phyloP scores from a whole-genome alignment of 2,888 invertebrate species.

The Anoplius nigerrimus region DNA sequence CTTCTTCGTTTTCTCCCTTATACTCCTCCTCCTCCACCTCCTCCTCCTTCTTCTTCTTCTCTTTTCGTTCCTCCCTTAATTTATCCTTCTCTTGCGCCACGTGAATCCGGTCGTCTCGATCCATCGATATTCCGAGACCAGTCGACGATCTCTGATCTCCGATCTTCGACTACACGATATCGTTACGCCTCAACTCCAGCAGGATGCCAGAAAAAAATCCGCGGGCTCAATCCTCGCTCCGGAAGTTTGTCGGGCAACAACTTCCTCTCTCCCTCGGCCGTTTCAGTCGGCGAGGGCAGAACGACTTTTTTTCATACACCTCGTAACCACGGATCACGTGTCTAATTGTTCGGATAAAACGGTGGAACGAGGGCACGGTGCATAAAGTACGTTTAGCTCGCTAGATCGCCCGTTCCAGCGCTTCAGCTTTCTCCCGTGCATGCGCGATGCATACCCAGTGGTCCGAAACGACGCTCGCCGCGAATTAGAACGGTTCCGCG shows the following conservation, averaged over 20 bases:
- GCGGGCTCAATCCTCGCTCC: neutral
- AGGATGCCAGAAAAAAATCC: constrained; percentile 1
- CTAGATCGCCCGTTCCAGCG: constrained; percentile 56
- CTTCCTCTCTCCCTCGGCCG: neutral
- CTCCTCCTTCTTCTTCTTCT: constrained; percentile 19
- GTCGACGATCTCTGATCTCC: too few relatives aligned
- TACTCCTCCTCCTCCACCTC: constrained; percentile 39
- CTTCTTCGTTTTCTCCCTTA: constrained; percentile 42
- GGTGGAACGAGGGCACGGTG: constrained; percentile 64
- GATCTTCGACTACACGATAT: too few relatives aligned
- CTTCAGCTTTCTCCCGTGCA: constrained; percentile 64
- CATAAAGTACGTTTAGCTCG: constrained; percentile 61
- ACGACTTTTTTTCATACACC: constrained; percentile 30
- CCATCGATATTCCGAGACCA: too few relatives aligned
- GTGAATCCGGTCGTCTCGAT: too few relatives aligned
- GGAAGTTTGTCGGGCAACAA: too few relatives aligned
- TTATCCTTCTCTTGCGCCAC: too few relatives aligned
- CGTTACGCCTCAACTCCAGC: too few relatives aligned
- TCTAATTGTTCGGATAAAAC: constrained; percentile 66
- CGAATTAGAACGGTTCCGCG: too few relatives aligned
- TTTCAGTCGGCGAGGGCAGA: constrained; percentile 19
- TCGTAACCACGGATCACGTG: constrained; percentile 52
- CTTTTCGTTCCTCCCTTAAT: neutral
- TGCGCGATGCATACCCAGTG: constrained; percentile 59
- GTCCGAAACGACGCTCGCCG: constrained; percentile 28